phyloP scores from a whole-genome alignment of 1,140 invertebrate species.

The Platyura marginata region DNA sequence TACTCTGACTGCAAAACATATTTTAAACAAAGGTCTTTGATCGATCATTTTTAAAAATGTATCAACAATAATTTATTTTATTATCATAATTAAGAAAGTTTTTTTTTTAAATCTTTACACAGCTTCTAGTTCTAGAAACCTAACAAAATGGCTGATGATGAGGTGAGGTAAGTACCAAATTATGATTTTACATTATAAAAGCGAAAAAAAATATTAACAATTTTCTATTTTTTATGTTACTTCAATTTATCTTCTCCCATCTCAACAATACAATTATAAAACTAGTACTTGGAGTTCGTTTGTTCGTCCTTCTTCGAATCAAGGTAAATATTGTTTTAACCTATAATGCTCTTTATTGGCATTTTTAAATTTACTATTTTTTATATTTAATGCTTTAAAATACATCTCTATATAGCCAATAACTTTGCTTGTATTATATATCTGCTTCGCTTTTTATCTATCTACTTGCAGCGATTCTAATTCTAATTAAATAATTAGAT shows the following conservation, averaged over 20 bases:
- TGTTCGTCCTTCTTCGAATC: not conserved
- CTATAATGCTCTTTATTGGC: too few relatives aligned
- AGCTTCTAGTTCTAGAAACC: not conserved
- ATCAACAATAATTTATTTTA: too few relatives aligned
- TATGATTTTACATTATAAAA: constrained; percentile 3
- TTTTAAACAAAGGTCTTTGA: too few relatives aligned
- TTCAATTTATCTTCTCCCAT: constrained; percentile 10
- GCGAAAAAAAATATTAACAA: constrained; percentile 2
- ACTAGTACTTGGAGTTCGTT: constrained; percentile 8
- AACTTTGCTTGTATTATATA: not conserved
- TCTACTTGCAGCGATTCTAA: not conserved
- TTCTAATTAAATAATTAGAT: not conserved
- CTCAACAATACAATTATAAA: constrained; percentile 10
- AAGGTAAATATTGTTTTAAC: not conserved
- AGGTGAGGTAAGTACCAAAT: constrained; percentile 56
- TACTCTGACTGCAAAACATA: too few relatives aligned
- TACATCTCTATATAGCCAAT: not conserved
- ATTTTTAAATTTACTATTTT: too few relatives aligned
- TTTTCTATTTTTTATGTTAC: constrained; percentile 11
- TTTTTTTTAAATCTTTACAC: not conserved
- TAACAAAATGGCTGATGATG: constrained; percentile 65
- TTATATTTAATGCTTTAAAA: not conserved
- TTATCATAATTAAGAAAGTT: not conserved
- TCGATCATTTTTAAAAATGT: too few relatives aligned
- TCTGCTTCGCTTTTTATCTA: not conserved